Evolutionary conservation across 92 coral and sea anemone genomes (phyloP), one percentile per base, ranked within the genome.

Genomic region (Palythoa grandiflora): DNA sequence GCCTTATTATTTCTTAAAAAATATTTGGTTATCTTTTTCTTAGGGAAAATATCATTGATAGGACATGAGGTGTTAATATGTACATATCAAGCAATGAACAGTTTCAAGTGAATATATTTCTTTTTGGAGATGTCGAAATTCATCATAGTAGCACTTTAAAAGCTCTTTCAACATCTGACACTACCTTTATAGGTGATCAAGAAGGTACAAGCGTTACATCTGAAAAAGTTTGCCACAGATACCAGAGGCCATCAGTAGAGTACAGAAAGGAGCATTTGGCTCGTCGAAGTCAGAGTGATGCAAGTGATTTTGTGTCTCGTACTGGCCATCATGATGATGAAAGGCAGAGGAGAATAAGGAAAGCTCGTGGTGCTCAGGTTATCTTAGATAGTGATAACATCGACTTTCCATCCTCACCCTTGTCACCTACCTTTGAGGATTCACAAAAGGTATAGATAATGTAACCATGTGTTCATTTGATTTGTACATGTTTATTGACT

Each of bases 321-420:
- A 47, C 61, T 47, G 57, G 39, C 50, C 50, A 4, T 4, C 75
- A 75, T 2, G 96, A 89, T 51, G 94, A 95, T 21, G 96, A 91
- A 59, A 89, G 89, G 53, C 86, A 81, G 37, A 84, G 94, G 51
- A 95, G 92, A 28, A 80, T 91, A 19, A 93, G 98, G 17, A 91
- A 93, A 50, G 95, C 92, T 19, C 81, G 98, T 21, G 96, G 93
- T 35, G 87, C 98, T 2, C 92, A 95, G 80, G 98, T 95, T 5
- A 92, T 95, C 68, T 83, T 95, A 11, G 98, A 90, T 77, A 90
- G 89, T 10, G 90, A 83, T 51, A 91, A 93, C 87, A 75, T 95
- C 51, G 96, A 95, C 68, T 95, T 95, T 50, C 89, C 92, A 3
- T 95, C 94, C 39, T 95, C 96, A 7, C 98, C 98, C 3, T 79